phyloP scores from a whole-genome alignment of 37 sponge, comb jelly and placozoan species.

The Cladorhizidae sp. region DNA sequence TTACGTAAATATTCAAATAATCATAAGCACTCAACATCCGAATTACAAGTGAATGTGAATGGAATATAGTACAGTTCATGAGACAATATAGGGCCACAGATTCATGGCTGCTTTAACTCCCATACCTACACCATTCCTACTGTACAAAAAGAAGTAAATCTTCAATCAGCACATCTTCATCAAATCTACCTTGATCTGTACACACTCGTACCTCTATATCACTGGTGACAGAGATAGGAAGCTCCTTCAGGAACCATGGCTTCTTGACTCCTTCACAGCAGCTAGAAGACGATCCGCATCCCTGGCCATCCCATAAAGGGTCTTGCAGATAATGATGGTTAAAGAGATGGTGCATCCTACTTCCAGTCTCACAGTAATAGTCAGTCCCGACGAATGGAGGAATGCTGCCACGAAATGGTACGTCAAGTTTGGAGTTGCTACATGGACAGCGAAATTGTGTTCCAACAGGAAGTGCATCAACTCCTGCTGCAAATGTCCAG shows the following conservation, averaged over 20 bases:
- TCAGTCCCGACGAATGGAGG: conserved; percentile 44
- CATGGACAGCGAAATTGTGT: too few relatives aligned
- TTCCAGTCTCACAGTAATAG: conserved; percentile 51
- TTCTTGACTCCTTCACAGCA: conserved; percentile 41
- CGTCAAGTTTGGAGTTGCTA: conserved; percentile 5
- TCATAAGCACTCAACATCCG: too few relatives aligned
- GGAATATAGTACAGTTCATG: too few relatives aligned
- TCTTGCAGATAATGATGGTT: conserved; percentile 15
- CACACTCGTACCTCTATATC: conserved; percentile 40
- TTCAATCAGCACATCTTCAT: conserved; percentile 42
- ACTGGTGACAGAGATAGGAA: not conserved
- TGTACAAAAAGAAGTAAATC: conserved; percentile 25
- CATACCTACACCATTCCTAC: too few relatives aligned
- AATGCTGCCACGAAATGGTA: conserved; percentile 10
- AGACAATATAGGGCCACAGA: too few relatives aligned
- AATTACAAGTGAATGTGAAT: too few relatives aligned
- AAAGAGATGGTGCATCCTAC: not conserved
- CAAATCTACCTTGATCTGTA: not conserved
- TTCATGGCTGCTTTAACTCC: too few relatives aligned
- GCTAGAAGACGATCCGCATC: conserved; percentile 24
- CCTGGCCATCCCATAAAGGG: conserved; percentile 56
- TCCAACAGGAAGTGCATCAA: not conserved
- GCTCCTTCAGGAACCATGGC: conserved; percentile 39
- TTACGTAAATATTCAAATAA: too few relatives aligned
- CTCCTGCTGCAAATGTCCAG: conserved; percentile 35